Conservation (phyloP, 2,888 invertebrate genomes). For the Drosophila diplacantha region DNA sequence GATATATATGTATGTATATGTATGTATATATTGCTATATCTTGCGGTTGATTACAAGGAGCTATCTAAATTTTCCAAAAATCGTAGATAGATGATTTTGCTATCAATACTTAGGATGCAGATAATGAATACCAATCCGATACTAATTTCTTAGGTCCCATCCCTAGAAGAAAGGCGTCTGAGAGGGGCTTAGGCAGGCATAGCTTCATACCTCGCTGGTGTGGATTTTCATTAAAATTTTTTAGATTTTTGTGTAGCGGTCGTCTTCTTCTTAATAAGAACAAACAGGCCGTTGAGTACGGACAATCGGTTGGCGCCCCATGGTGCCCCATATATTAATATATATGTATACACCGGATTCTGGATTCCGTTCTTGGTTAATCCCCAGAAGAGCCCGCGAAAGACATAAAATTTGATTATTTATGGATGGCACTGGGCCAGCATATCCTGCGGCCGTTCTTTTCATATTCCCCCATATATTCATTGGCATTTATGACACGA, state of each 20-base stretch:
- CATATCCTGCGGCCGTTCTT: conserved; percentile 46
- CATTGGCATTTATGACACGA: conserved; percentile 72
- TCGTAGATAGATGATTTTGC: not conserved
- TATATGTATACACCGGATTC: conserved; percentile 23
- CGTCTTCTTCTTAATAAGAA: conserved; percentile 61
- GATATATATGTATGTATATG: not conserved
- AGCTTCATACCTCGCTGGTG: conserved; percentile 50
- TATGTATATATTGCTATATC: not conserved
- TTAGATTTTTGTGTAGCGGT: conserved; percentile 47
- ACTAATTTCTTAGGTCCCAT: conserved; percentile 3
- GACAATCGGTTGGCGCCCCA: conserved; percentile 71
- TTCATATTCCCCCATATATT: conserved; percentile 45
- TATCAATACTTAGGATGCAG: not conserved
- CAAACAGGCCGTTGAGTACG: conserved; percentile 73
- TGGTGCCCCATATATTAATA: conserved; percentile 58
- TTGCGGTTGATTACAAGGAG: not conserved
- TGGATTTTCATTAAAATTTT: conserved; percentile 69
- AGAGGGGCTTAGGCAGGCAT: conserved; percentile 34
- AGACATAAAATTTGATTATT: conserved; percentile 71
- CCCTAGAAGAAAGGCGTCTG: conserved; percentile 1
- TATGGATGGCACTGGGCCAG: conserved; percentile 65
- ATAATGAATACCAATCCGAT: not conserved
- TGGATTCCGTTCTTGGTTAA: conserved; percentile 53
- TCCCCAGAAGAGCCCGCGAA: conserved; percentile 59
- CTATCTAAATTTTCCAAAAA: not conserved